Conservation (phyloP, 2,797 vertebrate species). For the Melanotaenia nigrans region DNA sequence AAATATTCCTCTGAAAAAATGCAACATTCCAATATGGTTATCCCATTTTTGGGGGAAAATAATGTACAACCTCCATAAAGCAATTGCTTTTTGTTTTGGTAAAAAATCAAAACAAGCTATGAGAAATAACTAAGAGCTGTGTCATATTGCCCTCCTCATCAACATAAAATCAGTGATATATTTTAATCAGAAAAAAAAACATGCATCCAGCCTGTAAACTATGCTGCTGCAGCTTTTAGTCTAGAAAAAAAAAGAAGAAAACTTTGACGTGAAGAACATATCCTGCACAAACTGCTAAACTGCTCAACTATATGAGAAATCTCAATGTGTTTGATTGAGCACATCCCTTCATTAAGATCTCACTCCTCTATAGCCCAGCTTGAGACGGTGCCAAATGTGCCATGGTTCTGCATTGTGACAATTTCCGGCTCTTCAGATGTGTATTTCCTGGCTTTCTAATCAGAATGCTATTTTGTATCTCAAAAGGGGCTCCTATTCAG, state of each 20-base stretch:
- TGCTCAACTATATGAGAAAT: slow-evolving; percentile 44
- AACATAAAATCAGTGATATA: neutral
- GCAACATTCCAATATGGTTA: no score
- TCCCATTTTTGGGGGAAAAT: no score
- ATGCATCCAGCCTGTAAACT: neutral
- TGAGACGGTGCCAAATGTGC: slow-evolving; percentile 82
- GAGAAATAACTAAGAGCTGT: neutral
- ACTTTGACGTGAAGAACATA: slow-evolving; percentile 44
- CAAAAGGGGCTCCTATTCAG: slow-evolving; percentile 83
- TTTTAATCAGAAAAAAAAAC: neutral
- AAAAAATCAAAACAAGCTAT: neutral
- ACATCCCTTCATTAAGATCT: slow-evolving; percentile 75
- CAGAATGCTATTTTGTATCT: slow-evolving; percentile 86
- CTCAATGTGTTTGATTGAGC: slow-evolving; percentile 62
- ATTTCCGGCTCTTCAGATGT: slow-evolving; percentile 86
- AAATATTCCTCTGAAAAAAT: no score
- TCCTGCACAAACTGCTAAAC: slow-evolving; percentile 31
- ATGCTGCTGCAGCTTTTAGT: neutral
- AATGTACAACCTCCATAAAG: no score
- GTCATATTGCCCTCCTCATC: neutral
- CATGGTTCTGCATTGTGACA: slow-evolving; percentile 82
- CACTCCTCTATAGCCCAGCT: slow-evolving; percentile 75
- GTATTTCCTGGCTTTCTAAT: slow-evolving; percentile 87
- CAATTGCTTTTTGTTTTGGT: no score
- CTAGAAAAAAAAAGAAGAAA: slow-evolving; percentile 12